A percentile compares a stretch with the other conserved stretches of the same genome.
Evolutionary conservation across 37 sponge, comb jelly and placozoan species (phyloP).

Genomic region (Theonella swinhoei): DNA sequence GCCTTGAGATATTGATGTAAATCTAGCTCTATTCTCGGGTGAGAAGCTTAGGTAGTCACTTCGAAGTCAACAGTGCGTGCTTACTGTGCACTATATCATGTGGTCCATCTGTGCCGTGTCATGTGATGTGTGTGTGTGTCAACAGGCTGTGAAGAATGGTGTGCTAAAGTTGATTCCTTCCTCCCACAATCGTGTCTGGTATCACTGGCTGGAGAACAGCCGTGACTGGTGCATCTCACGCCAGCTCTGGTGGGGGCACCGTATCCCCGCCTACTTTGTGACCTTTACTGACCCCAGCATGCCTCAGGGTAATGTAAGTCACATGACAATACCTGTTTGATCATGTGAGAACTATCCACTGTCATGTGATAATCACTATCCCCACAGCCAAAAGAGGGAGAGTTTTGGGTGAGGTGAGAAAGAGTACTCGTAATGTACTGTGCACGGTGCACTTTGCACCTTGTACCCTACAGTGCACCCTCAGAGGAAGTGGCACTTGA

Average conservation of each 20-base stretch:
- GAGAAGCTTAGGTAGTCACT: no score
- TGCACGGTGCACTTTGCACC: neutral
- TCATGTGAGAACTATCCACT: no score
- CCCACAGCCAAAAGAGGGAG: constrained; percentile 56
- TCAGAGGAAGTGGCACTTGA: constrained; percentile 86
- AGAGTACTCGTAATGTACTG: neutral
- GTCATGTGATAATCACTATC: no score
- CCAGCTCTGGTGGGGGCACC: constrained; percentile 99
- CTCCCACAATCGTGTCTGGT: constrained; percentile 93
- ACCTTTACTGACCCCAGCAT: constrained; percentile 59
- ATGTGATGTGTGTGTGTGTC: no score
- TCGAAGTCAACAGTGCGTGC: no score
- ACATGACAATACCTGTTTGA: neutral
- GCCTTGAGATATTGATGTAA: no score
- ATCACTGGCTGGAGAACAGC: constrained; percentile 83
- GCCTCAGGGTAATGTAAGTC: constrained; percentile 68
- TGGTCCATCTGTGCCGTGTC: no score
- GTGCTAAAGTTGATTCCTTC: constrained; percentile 85
- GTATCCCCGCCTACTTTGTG: constrained; percentile 96
- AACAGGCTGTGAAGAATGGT: constrained; percentile 86
- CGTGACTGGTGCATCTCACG: constrained; percentile 98
- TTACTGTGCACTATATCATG: no score
- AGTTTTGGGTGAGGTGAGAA: constrained; percentile 69
- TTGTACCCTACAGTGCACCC: constrained; percentile 63
- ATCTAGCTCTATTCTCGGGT: no score